Base-by-base conservation (phyloP, 2,113 vertebrate genomes). In the Calidris pugnax region DNA sequence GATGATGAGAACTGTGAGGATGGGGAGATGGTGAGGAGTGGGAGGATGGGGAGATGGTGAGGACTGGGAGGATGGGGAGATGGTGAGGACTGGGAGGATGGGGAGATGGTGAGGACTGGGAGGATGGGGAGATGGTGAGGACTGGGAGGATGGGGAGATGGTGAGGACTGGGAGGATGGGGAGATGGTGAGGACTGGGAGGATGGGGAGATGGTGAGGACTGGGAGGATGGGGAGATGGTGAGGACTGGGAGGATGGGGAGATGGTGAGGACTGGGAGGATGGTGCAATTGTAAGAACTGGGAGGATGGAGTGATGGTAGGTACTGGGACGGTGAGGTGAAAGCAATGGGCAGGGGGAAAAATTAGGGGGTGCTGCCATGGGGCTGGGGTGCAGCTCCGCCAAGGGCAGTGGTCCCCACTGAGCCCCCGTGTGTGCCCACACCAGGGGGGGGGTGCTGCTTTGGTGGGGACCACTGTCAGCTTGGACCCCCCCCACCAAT, bases 351-450 rank as follows among this genome's bases (percentile, higher is more conserved):
- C 14, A 17, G 39, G 3, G 20, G 28, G 14, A 1, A 45, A 23
- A 67, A 41, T 14, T 0, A 1, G 5, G 14, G 21, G 41, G 23
- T 41, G 73, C n/a, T n/a, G 15, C 51, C 1, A 3, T 24, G 63
- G 41, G 35, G 77, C 17, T 48, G 64, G 80, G 39, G 16, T 30
- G 53, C n/a, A 39, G 87, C 47, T 69, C 39, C 43, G 68, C 51
- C 2, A 2, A 87, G 55, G 47, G 23, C 8, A 18, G n/a, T 23
- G 48, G 57, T n/a, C 62, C 35, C n/a, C 1, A 0, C n/a, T 20
- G 15, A 63, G 27, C 66, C 27, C 43, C 53, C 3, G 4, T 3
- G 14, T 0, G 5, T 32, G 35, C 24, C 28, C 1, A 2, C 37
- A 23, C 33, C 0, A 3, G 30, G 37, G n/a, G n/a, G n/a, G n/a